These are phyloP conservation scores for Solea solea DNA, from an alignment of 2,113 vertebrate genomes.

Conservation along the genomic window DNA sequence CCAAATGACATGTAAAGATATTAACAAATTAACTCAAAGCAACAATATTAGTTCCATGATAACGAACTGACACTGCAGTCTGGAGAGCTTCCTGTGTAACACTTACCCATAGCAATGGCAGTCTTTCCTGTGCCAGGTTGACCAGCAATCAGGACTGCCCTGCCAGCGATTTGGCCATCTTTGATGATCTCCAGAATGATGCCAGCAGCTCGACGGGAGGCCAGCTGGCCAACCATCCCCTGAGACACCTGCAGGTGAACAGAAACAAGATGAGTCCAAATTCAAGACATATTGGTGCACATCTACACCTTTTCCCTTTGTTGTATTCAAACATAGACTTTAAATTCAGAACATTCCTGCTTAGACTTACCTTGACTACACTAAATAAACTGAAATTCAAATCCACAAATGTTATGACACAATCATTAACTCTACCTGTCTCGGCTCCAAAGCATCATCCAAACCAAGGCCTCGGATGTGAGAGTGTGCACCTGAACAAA, in stretches of 20 bases:
- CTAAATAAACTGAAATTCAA: too few species aligned
- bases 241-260: conserved; percentile 86
- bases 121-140: conserved; percentile 95
- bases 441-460: conserved; percentile 91
- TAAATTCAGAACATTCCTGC: neutral
- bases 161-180: conserved; percentile 93
- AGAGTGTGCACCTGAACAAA: conserved; percentile 87
- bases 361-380: neutral
- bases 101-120: conserved; percentile 92
- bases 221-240: conserved; percentile 94
- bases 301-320: too few species aligned
- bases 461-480: conserved; percentile 93
- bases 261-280: conserved; percentile 15
- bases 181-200: conserved; percentile 95
- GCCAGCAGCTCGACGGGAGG: conserved; percentile 88
- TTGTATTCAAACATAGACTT: neutral
- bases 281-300: neutral
- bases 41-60: conserved; percentile 10
- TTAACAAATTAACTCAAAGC: conserved; percentile 19
- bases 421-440: conserved; percentile 82
- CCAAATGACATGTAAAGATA: too few species aligned
- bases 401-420: too few species aligned
- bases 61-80: conserved; percentile 1
- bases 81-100: neutral
- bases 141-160: conserved; percentile 90